phyloP scores from a whole-genome alignment of 2,888 invertebrate species.

The Calameuta idolon region DNA sequence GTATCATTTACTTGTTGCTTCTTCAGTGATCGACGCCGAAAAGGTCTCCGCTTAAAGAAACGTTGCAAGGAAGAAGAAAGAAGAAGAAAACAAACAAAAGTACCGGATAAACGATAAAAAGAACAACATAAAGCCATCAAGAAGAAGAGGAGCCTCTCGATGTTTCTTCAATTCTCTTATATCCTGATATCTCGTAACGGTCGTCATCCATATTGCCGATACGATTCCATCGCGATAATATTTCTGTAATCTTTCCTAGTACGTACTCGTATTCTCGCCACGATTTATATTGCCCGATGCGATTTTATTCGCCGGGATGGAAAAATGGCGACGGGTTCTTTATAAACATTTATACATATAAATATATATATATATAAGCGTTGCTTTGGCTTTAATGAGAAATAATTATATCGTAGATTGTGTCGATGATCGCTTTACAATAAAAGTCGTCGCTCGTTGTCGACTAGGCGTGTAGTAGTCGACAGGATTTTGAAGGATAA shows the following conservation, averaged over 20 bases:
- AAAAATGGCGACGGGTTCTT: too few species aligned
- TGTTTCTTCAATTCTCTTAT: constrained; percentile 58
- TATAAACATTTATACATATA: too few species aligned
- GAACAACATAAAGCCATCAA: constrained; percentile 26
- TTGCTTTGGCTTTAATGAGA: too few species aligned
- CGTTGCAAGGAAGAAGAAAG: not conserved
- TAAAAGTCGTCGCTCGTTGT: too few species aligned
- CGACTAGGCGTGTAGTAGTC: too few species aligned
- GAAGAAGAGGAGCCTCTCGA: constrained; percentile 47
- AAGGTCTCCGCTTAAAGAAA: constrained; percentile 59
- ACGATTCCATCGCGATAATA: constrained; percentile 46
- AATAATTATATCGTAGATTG: too few species aligned
- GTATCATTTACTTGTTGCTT: not conserved
- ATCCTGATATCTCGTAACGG: constrained; percentile 59
- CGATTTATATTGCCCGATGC: not conserved
- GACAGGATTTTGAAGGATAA: too few species aligned
- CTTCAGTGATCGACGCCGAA: constrained; percentile 63
- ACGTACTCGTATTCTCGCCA: constrained; percentile 28
- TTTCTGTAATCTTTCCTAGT: constrained; percentile 52
- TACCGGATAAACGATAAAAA: too few species aligned
- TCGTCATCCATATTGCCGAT: constrained; percentile 17
- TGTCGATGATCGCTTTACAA: too few species aligned
- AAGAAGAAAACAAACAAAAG: too few species aligned
- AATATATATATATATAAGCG: too few species aligned
- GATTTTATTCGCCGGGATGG: too few species aligned